These are phyloP conservation scores for Petroica traversi DNA, from an alignment of 2,113 vertebrate genomes.

Conservation along the genomic window DNA sequence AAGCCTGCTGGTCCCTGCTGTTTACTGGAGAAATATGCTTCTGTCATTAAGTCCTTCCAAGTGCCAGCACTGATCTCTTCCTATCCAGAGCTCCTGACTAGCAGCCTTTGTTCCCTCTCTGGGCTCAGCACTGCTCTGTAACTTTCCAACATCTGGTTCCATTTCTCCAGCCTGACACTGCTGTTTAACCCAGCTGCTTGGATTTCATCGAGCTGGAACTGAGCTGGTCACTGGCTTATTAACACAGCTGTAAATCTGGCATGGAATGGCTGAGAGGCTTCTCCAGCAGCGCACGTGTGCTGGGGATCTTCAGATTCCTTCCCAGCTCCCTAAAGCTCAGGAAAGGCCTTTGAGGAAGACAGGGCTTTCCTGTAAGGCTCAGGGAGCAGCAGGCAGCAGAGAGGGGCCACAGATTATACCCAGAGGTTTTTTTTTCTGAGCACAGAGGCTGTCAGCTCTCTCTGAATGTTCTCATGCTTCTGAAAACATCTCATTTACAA, in stretches of 20 bases:
- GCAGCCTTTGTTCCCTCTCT: background rate
- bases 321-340: background rate
- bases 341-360: background rate
- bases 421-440: background rate
- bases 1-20: background rate
- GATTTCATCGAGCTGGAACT: background rate
- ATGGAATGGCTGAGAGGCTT: background rate
- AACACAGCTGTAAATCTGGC: background rate
- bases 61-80: background rate
- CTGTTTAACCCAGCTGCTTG: background rate
- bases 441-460: background rate
- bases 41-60: background rate
- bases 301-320: background rate
- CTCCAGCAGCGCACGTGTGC: background rate
- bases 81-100: background rate
- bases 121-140: background rate
- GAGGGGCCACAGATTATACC: background rate
- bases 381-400: background rate
- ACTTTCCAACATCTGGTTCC: background rate
- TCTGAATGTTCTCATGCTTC: background rate
- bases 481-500: conserved; percentile 38
- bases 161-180: background rate
- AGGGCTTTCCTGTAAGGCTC: background rate
- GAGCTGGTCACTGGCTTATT: background rate
- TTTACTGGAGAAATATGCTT: background rate